Evolutionary conservation across 1,140 invertebrate genomes (phyloP), one percentile per base, ranked within the genome.

Genomic region (Drosophila leontia): DNA sequence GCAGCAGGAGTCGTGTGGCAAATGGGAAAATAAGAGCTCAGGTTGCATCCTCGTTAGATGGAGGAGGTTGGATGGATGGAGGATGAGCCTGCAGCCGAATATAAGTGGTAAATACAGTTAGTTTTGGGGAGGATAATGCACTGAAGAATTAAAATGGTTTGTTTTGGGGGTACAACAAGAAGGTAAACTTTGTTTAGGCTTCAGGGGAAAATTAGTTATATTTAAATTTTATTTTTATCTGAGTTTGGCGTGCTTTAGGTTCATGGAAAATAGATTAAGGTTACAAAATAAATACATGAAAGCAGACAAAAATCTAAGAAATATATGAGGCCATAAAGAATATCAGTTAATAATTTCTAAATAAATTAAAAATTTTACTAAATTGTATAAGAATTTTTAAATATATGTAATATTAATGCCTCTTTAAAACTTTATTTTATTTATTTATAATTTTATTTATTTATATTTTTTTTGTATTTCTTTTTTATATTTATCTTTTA

Each of bases 1-100:
- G 53, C 13, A 34, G 61, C 39, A 19, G 34, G 51, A 67, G 62
- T 76, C 45, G 61, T 50, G 44, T 76, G 72, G 60, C 72, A 68
- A 68, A 76, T 68, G 57, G 58, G 65, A 59, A 63, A 63, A 51
- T 74, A 74, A 74, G 67, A 74, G 70, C 45, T 74, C 68, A 74
- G 67, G 70, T 60, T 51, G 70, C 37, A 59, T 72, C 69, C 70
- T 60, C 67, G 67, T 68, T 68, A 56, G 37, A 42, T 50, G 29
- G 15, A 42, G 19, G 19, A 8, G 44, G 5, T n/a, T 8, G n/a
- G 17, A 23, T 7, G 48, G 12, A 37, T 23, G 67, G 41, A 26
- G 45, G 8, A 8, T 42, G 29, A 45, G 39, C 48, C 50, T 15
- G 41, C 41, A 37, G 48, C 19, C 17, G 63, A 55, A 55, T 17